Evolutionary conservation across 35 echinoderm and acorn worm species (phyloP), one percentile per base, ranked within the genome.

Genomic region (Acanthaster planci): DNA sequence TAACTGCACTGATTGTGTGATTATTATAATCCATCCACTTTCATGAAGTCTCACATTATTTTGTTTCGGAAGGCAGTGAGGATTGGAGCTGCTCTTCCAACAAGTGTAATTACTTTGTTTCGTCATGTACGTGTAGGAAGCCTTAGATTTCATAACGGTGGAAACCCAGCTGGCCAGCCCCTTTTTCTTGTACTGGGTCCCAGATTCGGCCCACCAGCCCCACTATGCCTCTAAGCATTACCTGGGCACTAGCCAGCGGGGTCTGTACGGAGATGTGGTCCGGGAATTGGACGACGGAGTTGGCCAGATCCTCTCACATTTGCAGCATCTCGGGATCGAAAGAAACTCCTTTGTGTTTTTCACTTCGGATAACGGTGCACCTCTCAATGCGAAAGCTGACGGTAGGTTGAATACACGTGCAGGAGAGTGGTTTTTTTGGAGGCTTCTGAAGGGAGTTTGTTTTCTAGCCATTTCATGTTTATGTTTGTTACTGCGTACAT

Each of bases 181-280:
- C 0, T 94, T 94, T 68, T 90, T 94, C 80, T 79, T 94, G 29
- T 94, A 94, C 84, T 94, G 92, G 92, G 88, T 84, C 31, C 76
- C 89, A 17, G 92, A 94, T 83, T 79, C 77, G n/a, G 83, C 92
- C 19, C 92, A 94, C 38, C 52, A 21, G 18, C 88, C 92, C 22
- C 64, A 86, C 34, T 90, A 90, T 77, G 88, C 88, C 35, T 82
- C 88, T 35, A 78, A 80, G 19, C 21, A 53, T 4, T 94, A 78
- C 60, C 88, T 94, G 36, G 92, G 92, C 19, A 87, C 88, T 6
- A 90, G 88, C 47, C 83, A 84, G 60, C 88, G 92, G 32, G 92
- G 92, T 38, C 78, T 90, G 27, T 94, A 94, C 68, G 92, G 92
- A 53, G 92, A 94, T 60, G 79, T 84, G 2, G 92, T 94, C 7